Evolutionary conservation across 1,140 invertebrate species (phyloP).

Genomic region (Adelges cooleyi): DNA sequence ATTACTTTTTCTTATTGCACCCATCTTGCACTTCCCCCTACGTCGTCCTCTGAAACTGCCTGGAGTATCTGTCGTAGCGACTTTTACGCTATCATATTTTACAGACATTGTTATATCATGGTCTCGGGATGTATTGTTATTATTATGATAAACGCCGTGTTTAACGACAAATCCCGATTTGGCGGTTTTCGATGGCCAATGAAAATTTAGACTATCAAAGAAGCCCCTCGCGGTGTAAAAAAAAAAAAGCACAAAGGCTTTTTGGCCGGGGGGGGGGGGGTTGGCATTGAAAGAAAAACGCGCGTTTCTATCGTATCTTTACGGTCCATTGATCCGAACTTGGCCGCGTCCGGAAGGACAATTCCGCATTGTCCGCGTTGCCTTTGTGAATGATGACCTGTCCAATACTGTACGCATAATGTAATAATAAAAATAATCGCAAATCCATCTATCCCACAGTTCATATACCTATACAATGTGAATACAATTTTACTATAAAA

Average conservation of each 20-base stretch:
- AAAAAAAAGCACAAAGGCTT: constrained; percentile 14
- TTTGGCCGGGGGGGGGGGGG: not conserved
- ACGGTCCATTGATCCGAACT: constrained; percentile 26
- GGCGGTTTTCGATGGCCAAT: not conserved
- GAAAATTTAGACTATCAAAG: constrained; percentile 13
- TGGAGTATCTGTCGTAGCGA: too few relatives aligned
- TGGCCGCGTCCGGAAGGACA: constrained; percentile 14
- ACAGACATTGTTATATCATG: too few relatives aligned
- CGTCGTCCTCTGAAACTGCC: too few relatives aligned
- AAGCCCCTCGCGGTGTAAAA: not conserved
- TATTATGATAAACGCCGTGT: too few relatives aligned
- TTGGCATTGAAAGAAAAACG: constrained; percentile 25
- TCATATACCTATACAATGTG: too few relatives aligned
- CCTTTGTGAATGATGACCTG: constrained; percentile 26
- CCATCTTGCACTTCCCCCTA: too few relatives aligned
- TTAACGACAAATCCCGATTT: too few relatives aligned
- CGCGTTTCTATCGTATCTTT: constrained; percentile 26
- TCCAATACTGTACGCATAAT: constrained; percentile 13
- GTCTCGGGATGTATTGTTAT: too few relatives aligned
- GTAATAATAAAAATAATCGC: constrained; percentile 10
- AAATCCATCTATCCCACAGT: too few relatives aligned
- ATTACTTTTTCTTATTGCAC: too few relatives aligned
- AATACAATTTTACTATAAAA: too few relatives aligned
- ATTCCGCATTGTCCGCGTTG: constrained; percentile 9
- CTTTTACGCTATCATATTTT: too few relatives aligned